Conservation (phyloP, 2,797 vertebrate species). For the Myioborus melanocephalus region DNA sequence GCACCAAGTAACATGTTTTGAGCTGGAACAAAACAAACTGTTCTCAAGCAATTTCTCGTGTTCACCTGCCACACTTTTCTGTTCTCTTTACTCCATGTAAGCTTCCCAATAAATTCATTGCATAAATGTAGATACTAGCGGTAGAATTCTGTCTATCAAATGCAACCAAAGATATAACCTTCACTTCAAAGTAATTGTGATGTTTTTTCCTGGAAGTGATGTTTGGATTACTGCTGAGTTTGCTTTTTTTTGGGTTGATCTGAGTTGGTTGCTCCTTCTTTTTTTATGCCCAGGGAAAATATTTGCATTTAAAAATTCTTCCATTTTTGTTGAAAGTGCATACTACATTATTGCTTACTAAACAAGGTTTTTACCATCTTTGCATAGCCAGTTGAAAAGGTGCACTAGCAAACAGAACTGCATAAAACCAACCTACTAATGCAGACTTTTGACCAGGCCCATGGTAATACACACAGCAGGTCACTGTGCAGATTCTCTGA, state of each 20-base stretch:
- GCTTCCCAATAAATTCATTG: not conserved
- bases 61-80: not conserved
- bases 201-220: not conserved
- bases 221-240: not conserved
- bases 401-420: not conserved
- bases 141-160: not conserved
- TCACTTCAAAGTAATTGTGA: not conserved
- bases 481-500: not conserved
- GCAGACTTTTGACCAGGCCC: not conserved
- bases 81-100: not conserved
- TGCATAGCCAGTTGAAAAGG: not conserved
- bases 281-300: not conserved
- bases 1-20: not conserved
- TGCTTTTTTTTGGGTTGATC: not conserved
- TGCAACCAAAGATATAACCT: not conserved
- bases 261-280: not conserved
- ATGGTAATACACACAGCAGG: rapidly evolving
- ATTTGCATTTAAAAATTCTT: not conserved
- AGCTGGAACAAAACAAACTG: conserved; percentile 52
- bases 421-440: not conserved
- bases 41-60: conserved; percentile 8
- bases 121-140: not conserved
- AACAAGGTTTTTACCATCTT: not conserved
- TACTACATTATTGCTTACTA: not conserved
- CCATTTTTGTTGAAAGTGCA: not conserved